Percentiles rank a stretch among this genome's conserved stretches.
phyloP scores from a whole-genome alignment of 2,797 vertebrate species.

The Anisognathus igniventris region DNA sequence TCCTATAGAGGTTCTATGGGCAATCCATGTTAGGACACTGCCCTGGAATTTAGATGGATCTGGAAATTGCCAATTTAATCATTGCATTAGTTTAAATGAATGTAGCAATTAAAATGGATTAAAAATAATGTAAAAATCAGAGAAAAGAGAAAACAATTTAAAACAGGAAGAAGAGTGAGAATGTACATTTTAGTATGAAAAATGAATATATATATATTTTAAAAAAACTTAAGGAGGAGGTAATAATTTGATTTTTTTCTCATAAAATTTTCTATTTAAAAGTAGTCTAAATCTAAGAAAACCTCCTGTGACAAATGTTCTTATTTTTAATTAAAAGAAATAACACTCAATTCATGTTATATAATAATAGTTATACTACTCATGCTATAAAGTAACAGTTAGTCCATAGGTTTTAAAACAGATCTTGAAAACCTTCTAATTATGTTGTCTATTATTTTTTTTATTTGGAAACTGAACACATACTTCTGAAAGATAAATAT shows the following conservation, averaged over 20 bases:
- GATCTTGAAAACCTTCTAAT: background rate
- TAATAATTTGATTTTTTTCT: background rate
- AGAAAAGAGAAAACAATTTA: background rate
- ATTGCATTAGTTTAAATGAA: background rate
- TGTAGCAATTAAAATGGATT: background rate
- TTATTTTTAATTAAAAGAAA: background rate
- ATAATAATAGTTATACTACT: background rate
- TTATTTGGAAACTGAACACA: background rate
- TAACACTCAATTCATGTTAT: background rate
- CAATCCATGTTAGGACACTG: background rate
- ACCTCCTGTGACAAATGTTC: background rate
- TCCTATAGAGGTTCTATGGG: background rate
- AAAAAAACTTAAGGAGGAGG: background rate
- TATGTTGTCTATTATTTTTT: background rate
- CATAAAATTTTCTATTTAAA: background rate
- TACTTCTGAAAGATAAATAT: background rate
- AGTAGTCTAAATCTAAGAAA: background rate
- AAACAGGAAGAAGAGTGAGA: background rate
- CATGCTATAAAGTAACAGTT: background rate
- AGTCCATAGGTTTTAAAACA: background rate
- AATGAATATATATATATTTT: background rate
- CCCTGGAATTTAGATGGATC: background rate
- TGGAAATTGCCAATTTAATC: background rate
- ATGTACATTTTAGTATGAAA: background rate
- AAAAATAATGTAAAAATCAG: background rate